Evolutionary conservation across 2,797 vertebrate species (phyloP), one percentile per base, ranked within the genome.

Genomic region (Taeniopygia guttata): DNA sequence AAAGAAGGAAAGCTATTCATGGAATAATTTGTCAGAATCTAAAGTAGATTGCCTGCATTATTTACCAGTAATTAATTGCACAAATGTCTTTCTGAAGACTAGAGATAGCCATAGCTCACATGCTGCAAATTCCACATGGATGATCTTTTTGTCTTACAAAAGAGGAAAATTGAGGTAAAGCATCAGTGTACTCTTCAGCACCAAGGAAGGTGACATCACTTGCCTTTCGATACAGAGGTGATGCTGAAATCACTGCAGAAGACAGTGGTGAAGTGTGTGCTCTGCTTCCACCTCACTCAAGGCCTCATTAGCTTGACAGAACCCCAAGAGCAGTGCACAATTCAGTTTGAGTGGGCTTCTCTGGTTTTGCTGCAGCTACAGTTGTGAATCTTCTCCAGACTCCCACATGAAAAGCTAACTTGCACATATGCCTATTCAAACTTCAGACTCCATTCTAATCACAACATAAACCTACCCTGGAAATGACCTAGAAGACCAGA

Each of bases 401-500:
- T 68, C 25, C 32, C 16, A n/a, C 55, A 42, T 32, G 64, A 68
- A 89, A 89, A 72, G 13, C 74, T 52, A 34, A n/a, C 67, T 45
- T 84, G 58, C 22, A 22, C 10, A 15, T 27, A 40, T 27, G 43
- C 55, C 36, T 62, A 76, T 69, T 34, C 51, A 67, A 84, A 72
- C 54, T 64, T 58, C 54, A 93, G 60, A 46, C 11, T 1, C 30
- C 48, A 17, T 19, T 34, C 48, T 66, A 90, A 82, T 59, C 0
- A 0, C 66, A 77, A 12, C 27, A 46, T 64, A 78, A 93, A 81
- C 55, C 73, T 82, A 46, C 25, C 38, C 67, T 74, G 58, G 49
- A 83, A 63, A 36, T 81, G 66, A 76, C 74, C 84, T 79, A 36
- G 42, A 91, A 84, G 79, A 91, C 42, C 63, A 96, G 94, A 84